Evolutionary conservation across 92 coral and sea anemone species (phyloP), one percentile per base, ranked within the genome.

Genomic region (Heliopora coerulea): DNA sequence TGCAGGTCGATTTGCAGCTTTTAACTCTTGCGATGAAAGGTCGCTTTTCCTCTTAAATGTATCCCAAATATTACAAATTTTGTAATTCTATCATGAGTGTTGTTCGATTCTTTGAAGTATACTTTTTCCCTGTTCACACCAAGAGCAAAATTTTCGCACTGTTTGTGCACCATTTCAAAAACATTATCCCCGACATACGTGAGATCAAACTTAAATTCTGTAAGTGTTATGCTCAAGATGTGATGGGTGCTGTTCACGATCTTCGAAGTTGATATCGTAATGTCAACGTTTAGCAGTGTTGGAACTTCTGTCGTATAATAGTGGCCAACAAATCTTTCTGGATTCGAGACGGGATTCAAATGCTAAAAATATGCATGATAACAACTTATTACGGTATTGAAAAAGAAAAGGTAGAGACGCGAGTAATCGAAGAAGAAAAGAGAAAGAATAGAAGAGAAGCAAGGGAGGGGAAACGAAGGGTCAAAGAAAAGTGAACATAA

Each of bases 111-210:
- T 30, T 80, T 82, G 78, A 89, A 89, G 76, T 89, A 80, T 12
- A 89, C 58, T 26, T 74, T 81, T 46, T 89, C 96, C 59, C 82
- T 75, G 40, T 89, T 80, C 3, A 89, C 33, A 0, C 96, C 96
- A 56, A 88, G 52, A 1, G 68, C 17, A 21, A 86, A 85, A 17
- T 80, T 48, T 0, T 6, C 3, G 57, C 85, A 61, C 29, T 82
- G 58, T 31, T 82, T 80, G 50, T 89, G 84, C 62, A 85, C 68
- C 15, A 89, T 85, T 62, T 86, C 91, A 70, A 89, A 86, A 13
- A 84, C 82, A 10, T 62, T 60, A 18, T 85, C 87, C 9, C 74
- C 28, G n/a, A 86, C 17, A 54, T 63, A 88, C 27, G 83, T 80
- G 8, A 89, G 75, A 37, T 63, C 80, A 73, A 89, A 83, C 13